Percentiles rank a stretch among this genome's conserved stretches.
Evolutionary conservation across 2,797 vertebrate genomes (phyloP).

Genomic region (Macroramphosus scolopax): DNA sequence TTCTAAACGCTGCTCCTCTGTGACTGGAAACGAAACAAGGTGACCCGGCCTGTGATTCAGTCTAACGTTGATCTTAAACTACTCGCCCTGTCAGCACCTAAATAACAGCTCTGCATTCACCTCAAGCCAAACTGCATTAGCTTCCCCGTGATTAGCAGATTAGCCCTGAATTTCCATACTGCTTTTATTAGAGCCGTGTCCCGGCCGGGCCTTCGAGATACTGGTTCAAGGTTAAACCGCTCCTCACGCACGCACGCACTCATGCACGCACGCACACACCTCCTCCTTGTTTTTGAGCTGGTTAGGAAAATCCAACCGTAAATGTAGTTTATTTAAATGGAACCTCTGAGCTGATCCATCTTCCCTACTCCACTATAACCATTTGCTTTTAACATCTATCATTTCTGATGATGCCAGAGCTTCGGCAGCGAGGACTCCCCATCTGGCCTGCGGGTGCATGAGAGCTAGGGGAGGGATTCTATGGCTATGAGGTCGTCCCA

Average conservation of each 20-base stretch:
- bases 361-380: slow-evolving; percentile 32
- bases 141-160: slow-evolving; percentile 66
- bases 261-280: background rate
- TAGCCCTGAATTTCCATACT: slow-evolving; percentile 69
- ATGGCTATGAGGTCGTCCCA: too few species aligned
- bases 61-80: background rate
- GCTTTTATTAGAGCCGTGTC: slow-evolving; percentile 65
- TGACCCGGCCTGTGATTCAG: slow-evolving; percentile 56
- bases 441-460: slow-evolving; percentile 15
- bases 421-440: slow-evolving; percentile 5
- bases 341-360: slow-evolving; percentile 63
- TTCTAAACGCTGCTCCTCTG: too few species aligned
- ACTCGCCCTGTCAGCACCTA: slow-evolving; percentile 31
- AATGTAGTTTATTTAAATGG: too few species aligned
- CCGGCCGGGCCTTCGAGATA: slow-evolving; percentile 45
- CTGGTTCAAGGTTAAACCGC: slow-evolving; percentile 69
- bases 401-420: slow-evolving; percentile 31
- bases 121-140: slow-evolving; percentile 69
- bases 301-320: too few species aligned
- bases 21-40: slow-evolving; percentile 49
- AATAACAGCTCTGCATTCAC: slow-evolving; percentile 67
- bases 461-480: too few species aligned
- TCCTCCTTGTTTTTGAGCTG: too few species aligned
- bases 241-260: slow-evolving; percentile 11
- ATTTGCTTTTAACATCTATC: slow-evolving; percentile 38